Conservation (phyloP, 2,113 vertebrate genomes). For the Okapia johnstoni region DNA sequence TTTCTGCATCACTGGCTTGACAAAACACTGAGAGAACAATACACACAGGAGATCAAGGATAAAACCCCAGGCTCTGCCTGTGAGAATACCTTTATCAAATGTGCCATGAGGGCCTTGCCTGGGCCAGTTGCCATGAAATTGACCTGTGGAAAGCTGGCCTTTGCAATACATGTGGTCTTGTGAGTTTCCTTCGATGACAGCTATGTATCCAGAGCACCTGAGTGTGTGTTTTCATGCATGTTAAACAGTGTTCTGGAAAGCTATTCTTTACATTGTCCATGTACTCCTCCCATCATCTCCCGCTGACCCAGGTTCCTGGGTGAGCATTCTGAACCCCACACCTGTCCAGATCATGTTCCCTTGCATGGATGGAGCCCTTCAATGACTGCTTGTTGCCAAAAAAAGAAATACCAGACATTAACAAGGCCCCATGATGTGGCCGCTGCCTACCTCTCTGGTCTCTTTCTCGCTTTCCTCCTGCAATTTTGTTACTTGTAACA, state of each 20-base stretch:
- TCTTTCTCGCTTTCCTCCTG: not conserved
- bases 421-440: accelerated
- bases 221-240: not conserved
- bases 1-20: not conserved
- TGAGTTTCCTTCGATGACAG: not conserved
- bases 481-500: not conserved
- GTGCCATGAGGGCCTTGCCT: not conserved
- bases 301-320: not conserved
- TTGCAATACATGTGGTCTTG: not conserved
- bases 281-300: not conserved
- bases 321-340: not conserved
- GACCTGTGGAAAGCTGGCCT: not conserved
- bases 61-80: not conserved
- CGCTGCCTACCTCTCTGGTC: not conserved
- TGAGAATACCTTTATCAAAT: not conserved
- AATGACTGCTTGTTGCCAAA: not conserved
- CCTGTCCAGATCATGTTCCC: not conserved
- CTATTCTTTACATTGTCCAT: not conserved
- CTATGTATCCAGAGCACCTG: not conserved
- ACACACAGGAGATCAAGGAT: not conserved
- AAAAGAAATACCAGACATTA: not conserved
- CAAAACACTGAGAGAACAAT: not conserved
- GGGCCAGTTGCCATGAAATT: not conserved
- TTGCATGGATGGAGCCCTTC: not conserved
- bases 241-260: not conserved